phyloP scores from a whole-genome alignment of 2,113 vertebrate genomes.

The Sylvietta virens region DNA sequence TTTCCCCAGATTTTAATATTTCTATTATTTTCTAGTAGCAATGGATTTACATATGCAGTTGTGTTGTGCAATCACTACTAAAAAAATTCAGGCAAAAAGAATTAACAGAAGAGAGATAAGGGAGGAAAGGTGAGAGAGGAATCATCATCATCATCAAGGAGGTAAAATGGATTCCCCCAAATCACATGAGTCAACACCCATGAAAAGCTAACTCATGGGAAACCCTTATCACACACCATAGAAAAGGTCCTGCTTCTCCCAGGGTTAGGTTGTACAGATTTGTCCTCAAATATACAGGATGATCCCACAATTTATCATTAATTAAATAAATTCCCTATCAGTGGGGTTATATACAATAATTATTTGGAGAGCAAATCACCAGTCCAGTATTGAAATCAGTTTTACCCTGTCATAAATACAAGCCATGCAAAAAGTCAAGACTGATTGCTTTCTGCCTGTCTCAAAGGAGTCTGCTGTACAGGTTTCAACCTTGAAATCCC shows the following conservation, averaged over 20 bases:
- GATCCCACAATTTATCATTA: neutral
- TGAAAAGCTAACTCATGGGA: neutral
- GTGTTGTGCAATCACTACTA: neutral
- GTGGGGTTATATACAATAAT: neutral
- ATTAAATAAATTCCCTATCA: neutral
- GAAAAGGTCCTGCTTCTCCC: neutral
- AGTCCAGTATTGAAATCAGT: neutral
- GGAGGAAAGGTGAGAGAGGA: neutral
- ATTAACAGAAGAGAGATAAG: neutral
- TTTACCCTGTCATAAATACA: neutral
- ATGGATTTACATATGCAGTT: neutral
- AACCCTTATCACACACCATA: neutral
- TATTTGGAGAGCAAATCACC: neutral
- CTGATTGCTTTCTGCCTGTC: neutral
- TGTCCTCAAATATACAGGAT: neutral
- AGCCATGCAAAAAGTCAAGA: neutral
- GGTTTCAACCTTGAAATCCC: constrained; percentile 19
- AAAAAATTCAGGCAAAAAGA: neutral
- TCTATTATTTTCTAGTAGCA: neutral
- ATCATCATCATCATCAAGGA: neutral
- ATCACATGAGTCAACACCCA: neutral
- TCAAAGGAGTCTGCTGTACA: neutral
- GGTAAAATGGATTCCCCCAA: neutral
- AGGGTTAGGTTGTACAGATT: neutral
- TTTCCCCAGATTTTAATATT: neutral